Evolutionary conservation across 2,888 invertebrate species (phyloP).

Genomic region (Myopa testacea): DNA sequence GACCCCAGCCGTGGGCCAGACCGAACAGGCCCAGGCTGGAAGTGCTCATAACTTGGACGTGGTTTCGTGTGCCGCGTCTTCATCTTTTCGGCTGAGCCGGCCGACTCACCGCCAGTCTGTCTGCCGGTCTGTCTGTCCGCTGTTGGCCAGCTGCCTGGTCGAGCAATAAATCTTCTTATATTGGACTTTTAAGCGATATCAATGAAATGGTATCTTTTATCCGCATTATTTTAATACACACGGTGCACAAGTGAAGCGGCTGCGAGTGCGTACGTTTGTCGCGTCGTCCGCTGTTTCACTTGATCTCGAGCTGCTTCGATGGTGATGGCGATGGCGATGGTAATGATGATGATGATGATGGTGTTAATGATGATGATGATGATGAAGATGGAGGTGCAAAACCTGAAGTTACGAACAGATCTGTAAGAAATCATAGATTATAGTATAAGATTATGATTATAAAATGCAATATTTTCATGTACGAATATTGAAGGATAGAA

Average conservation of each 20-base stretch:
- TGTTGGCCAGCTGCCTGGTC: constrained; percentile 45
- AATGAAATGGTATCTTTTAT: constrained; percentile 68
- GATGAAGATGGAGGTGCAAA: too few species aligned
- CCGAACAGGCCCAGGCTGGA: neutral
- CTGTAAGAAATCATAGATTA: too few species aligned
- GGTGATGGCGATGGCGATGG: too few species aligned
- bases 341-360: too few species aligned
- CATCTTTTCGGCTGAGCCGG: constrained; percentile 39
- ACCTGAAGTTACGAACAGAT: too few species aligned
- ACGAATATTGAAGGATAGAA: too few species aligned
- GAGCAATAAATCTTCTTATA: constrained; percentile 65
- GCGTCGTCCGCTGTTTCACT: neutral
- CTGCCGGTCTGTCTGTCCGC: constrained; percentile 10
- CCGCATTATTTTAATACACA: constrained; percentile 66
- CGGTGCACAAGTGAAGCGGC: constrained; percentile 48
- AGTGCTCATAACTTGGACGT: constrained; percentile 16
- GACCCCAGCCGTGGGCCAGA: neutral
- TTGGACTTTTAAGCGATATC: constrained; percentile 68
- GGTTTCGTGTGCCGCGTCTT: constrained; percentile 50
- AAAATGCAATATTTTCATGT: too few species aligned
- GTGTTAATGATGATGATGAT: too few species aligned
- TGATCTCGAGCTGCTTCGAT: too few species aligned
- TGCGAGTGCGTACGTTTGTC: constrained; percentile 48
- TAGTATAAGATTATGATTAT: too few species aligned
- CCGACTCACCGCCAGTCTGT: constrained; percentile 22